phyloP scores from a whole-genome alignment of 2,888 invertebrate species.

The Rhyacophila evoluta region DNA sequence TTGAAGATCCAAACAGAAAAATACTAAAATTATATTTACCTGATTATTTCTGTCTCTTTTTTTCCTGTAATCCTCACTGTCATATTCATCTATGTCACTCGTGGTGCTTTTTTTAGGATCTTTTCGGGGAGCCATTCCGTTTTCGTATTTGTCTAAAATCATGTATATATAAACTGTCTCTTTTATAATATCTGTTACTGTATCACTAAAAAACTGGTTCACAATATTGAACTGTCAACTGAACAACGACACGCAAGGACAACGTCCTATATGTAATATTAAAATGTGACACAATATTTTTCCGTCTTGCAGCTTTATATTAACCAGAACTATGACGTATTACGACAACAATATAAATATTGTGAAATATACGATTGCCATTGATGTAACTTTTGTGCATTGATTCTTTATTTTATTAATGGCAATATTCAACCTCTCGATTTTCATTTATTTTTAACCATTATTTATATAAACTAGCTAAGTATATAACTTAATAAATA shows the following conservation, averaged over 20 bases:
- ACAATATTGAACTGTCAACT: background rate
- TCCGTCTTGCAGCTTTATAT: background rate
- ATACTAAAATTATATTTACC: no score
- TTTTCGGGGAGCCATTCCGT: slow-evolving; percentile 35
- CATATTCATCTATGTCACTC: slow-evolving; percentile 70
- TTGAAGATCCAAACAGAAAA: no score
- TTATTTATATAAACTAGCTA: no score
- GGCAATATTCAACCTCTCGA: no score
- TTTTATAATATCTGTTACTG: background rate
- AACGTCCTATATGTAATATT: background rate
- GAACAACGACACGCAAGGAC: background rate
- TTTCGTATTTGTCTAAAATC: slow-evolving; percentile 31
- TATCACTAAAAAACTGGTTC: background rate
- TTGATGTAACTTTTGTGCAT: background rate
- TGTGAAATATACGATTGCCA: slow-evolving; percentile 23
- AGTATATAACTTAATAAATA: no score
- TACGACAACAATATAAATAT: background rate
- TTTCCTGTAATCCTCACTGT: slow-evolving; percentile 79
- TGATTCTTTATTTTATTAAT: no score
- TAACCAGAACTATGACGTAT: background rate
- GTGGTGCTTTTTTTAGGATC: slow-evolving; percentile 26
- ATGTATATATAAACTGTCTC: slow-evolving; percentile 8
- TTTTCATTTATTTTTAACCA: no score
- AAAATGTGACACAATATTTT: background rate
- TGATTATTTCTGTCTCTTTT: slow-evolving; percentile 84